Percentiles rank a stretch among this genome's conserved stretches.
phyloP scores from a whole-genome alignment of 2,797 vertebrate species.

The Chaenodraco wilsoni region DNA sequence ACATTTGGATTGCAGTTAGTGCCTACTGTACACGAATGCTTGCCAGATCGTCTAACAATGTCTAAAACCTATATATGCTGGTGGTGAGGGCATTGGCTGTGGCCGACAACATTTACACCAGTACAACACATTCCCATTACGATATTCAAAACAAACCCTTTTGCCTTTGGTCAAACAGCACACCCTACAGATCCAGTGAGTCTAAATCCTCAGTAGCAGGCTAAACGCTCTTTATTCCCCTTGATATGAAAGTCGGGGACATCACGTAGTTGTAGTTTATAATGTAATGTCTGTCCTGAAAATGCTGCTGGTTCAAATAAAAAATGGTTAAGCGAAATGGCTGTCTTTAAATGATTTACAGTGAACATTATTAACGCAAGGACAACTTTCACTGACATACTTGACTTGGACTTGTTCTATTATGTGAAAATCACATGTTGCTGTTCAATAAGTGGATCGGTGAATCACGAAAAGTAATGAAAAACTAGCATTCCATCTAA shows the following conservation, averaged over 20 bases:
- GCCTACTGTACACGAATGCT: neutral
- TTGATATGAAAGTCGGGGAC: neutral
- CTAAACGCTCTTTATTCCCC: neutral
- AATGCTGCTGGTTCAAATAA: neutral
- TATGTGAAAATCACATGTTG: neutral
- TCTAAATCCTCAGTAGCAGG: neutral
- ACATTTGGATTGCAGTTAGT: neutral
- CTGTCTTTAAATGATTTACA: too few relatives aligned
- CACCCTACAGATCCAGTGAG: neutral
- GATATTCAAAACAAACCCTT: neutral
- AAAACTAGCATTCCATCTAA: accelerated
- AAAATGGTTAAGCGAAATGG: too few relatives aligned
- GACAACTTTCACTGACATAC: neutral
- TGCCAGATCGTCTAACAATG: neutral
- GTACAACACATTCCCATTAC: neutral
- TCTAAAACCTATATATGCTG: neutral
- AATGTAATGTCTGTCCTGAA: neutral
- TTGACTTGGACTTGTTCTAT: neutral
- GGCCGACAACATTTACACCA: neutral
- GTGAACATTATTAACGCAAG: too few relatives aligned
- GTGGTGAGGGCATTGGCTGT: neutral
- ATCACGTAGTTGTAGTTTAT: too few relatives aligned
- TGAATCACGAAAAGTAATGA: neutral
- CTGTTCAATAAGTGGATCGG: neutral
- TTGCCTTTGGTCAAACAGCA: neutral